Conservation (phyloP, 2,113 vertebrate genomes). For the Cathartes aura region DNA sequence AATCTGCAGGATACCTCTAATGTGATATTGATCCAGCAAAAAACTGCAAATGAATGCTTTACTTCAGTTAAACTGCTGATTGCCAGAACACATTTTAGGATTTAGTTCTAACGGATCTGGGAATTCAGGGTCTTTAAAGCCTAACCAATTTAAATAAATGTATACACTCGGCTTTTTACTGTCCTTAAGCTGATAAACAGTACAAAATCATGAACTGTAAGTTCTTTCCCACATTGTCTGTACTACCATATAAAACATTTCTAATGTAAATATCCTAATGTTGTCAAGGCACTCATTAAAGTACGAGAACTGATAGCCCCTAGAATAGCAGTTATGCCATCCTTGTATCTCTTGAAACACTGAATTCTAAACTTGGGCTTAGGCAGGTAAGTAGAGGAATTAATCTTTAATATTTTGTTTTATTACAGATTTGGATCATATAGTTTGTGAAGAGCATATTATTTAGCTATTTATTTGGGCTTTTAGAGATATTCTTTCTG, state of each 20-base stretch:
- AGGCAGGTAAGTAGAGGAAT: neutral
- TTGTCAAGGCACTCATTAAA: neutral
- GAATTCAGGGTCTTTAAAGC: neutral
- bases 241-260: neutral
- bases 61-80: neutral
- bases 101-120: neutral
- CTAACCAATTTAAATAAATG: neutral
- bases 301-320: neutral
- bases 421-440: neutral
- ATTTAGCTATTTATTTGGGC: neutral
- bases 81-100: neutral
- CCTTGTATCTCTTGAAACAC: neutral
- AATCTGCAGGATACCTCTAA: neutral
- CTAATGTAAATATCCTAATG: neutral
- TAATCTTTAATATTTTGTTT: neutral
- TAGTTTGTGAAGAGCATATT: neutral
- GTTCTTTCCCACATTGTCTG: neutral
- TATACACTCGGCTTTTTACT: neutral
- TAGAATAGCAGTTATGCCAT: neutral
- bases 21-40: neutral
- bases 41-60: neutral
- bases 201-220: neutral
- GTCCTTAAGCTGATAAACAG: neutral
- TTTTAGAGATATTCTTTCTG: neutral
- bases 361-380: neutral